These are phyloP conservation scores for Deroptyus accipitrinus DNA, from an alignment of 2,113 vertebrate species.

Conservation along the genomic window DNA sequence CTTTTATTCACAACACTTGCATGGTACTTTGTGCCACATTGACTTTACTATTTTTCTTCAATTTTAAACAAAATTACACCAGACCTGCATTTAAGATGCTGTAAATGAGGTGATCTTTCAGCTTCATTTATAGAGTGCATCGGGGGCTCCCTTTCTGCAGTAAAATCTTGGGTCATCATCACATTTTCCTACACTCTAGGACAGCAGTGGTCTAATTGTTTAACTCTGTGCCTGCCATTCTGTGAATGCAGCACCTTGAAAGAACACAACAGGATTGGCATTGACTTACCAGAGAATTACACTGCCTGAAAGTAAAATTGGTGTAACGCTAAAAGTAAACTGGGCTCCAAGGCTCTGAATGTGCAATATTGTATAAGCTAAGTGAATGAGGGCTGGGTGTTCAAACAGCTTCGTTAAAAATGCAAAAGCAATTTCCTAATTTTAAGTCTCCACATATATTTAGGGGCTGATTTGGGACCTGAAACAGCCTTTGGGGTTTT, in stretches of 20 bases:
- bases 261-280: neutral
- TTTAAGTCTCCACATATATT: slow-evolving; percentile 10
- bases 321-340: neutral
- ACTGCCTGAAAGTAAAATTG: neutral
- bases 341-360: neutral
- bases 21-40: slow-evolving; percentile 31
- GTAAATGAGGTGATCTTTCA: slow-evolving; percentile 12
- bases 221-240: neutral
- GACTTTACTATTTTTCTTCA: slow-evolving; percentile 55
- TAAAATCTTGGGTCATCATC: neutral
- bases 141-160: neutral
- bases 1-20: slow-evolving; percentile 49
- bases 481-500: neutral
- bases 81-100: slow-evolving; percentile 24
- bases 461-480: neutral
- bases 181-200: neutral
- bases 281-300: neutral
- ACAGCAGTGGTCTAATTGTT: neutral
- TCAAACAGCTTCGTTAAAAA: slow-evolving; percentile 13
- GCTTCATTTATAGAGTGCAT: neutral
- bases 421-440: slow-evolving; percentile 1
- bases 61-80: slow-evolving; percentile 38
- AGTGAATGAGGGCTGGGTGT: neutral
- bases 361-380: neutral
- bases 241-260: neutral